phyloP scores from a whole-genome alignment of 2,888 invertebrate genomes.

The Mesorhabditis spiculigera region DNA sequence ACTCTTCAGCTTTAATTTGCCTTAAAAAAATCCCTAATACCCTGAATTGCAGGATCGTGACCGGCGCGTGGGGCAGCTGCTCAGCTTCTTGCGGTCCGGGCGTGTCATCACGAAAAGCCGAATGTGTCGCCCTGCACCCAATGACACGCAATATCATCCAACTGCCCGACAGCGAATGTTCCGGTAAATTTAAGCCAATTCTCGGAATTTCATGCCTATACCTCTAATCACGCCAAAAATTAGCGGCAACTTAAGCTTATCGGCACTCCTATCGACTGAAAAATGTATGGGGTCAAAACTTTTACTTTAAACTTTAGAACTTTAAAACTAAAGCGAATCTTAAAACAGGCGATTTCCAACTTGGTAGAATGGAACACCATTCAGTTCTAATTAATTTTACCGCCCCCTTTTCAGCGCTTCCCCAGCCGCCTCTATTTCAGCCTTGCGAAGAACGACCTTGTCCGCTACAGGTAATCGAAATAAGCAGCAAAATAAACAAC shows the following conservation, averaged over 20 bases:
- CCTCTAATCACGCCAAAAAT: not conserved
- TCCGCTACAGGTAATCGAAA: constrained; percentile 24
- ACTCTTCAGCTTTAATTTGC: not conserved
- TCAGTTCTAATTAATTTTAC: not conserved
- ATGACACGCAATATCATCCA: constrained; percentile 45
- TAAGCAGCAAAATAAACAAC: not conserved
- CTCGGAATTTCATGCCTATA: no score
- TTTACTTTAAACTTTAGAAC: no score
- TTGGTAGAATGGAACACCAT: not conserved
- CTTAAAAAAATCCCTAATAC: not conserved
- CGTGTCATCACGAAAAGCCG: constrained; percentile 36
- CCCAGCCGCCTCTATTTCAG: constrained; percentile 51
- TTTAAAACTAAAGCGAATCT: constrained; percentile 6
- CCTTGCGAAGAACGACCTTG: constrained; percentile 50
- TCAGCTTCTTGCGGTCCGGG: constrained; percentile 43
- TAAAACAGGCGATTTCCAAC: not conserved
- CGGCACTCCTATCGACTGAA: not conserved
- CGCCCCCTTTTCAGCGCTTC: constrained; percentile 30
- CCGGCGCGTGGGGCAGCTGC: constrained; percentile 39
- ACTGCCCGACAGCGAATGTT: constrained; percentile 56
- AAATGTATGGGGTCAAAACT: no score
- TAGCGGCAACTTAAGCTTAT: no score
- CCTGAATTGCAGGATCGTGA: constrained; percentile 22
- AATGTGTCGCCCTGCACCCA: constrained; percentile 49
- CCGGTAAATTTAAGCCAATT: constrained; percentile 27